phyloP scores from a whole-genome alignment of 2,797 vertebrate genomes.

The Lepilemur septentrionalis region DNA sequence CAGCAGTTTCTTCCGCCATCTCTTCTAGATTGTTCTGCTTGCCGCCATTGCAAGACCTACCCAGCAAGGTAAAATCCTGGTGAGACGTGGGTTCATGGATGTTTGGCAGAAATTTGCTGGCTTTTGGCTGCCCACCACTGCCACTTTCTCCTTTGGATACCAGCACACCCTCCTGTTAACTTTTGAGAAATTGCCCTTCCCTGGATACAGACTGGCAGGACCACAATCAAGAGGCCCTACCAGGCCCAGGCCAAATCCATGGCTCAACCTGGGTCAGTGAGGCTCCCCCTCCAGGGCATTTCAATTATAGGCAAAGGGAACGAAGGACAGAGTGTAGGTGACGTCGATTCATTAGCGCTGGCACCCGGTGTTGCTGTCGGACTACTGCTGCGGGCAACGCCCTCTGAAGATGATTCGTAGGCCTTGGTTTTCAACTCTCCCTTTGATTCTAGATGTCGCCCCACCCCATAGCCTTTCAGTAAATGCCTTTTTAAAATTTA shows the following conservation, averaged over 20 bases:
- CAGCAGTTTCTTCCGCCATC: accelerated
- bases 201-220: not conserved
- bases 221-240: not conserved
- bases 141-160: not conserved
- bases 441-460: not conserved
- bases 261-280: not conserved
- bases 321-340: not conserved
- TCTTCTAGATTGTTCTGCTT: not conserved
- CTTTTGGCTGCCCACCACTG: not conserved
- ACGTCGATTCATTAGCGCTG: not conserved
- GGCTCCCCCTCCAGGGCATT: not conserved
- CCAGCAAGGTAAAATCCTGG: not conserved
- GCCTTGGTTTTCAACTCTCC: not conserved
- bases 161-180: not conserved
- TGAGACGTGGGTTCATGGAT: accelerated
- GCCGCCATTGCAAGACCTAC: not conserved
- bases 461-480: not conserved
- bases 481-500: not conserved
- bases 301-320: not conserved
- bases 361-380: not conserved
- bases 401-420: not conserved
- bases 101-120: not conserved
- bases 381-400: not conserved
- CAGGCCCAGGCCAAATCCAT: not conserved
- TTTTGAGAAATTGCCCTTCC: not conserved